Percentiles rank a stretch among this genome's conserved stretches.
phyloP scores from a whole-genome alignment of 2,113 vertebrate species.

The Progne subis region DNA sequence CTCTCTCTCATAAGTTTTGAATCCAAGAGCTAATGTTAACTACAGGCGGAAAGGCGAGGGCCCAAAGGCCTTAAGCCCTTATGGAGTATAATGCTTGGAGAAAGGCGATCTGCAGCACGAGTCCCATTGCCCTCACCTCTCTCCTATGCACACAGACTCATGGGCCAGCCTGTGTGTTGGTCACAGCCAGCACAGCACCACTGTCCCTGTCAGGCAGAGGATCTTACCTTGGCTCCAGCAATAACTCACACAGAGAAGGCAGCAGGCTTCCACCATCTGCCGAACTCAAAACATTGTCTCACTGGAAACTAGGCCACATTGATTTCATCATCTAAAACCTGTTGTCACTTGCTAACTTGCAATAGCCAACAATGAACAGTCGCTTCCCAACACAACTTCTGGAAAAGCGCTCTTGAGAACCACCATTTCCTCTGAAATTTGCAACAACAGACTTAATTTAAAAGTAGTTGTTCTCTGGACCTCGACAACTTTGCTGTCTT shows the following conservation, averaged over 20 bases:
- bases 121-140: neutral
- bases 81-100: neutral
- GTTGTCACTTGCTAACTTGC: neutral
- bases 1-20: neutral
- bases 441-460: neutral
- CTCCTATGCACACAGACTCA: neutral
- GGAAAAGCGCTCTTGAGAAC: neutral
- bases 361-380: neutral
- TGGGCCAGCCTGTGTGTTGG: fast-evolving
- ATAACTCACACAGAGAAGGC: neutral
- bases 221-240: neutral
- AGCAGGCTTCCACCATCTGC: neutral
- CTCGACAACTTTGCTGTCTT: neutral
- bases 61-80: neutral
- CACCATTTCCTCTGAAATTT: neutral
- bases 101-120: neutral
- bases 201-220: neutral
- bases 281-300: neutral
- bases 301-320: neutral
- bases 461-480: neutral
- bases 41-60: neutral
- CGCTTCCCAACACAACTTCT: neutral
- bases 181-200: neutral
- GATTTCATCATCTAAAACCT: neutral
- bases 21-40: neutral